These are phyloP conservation scores for Ophraella communa DNA, from an alignment of 2,888 invertebrate species.

Conservation along the genomic window DNA sequence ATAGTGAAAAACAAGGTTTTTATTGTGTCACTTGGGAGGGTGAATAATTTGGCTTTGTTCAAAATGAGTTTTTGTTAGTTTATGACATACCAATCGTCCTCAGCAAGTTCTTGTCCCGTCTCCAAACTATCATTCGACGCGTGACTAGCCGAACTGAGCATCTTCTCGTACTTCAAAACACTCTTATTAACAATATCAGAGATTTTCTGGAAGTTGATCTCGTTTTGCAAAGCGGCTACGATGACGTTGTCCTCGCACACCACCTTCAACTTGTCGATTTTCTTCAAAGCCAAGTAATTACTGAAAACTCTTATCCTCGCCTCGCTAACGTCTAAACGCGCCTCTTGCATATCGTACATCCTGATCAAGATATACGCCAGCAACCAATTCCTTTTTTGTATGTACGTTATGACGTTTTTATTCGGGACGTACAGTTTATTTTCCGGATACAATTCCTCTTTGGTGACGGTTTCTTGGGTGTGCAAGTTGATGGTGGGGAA, in stretches of 20 bases:
- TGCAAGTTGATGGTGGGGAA: slow-evolving; percentile 70
- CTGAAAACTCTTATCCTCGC: slow-evolving; percentile 66
- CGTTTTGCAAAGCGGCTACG: slow-evolving; percentile 65
- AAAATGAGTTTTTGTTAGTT: too few species aligned
- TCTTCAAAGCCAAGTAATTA: slow-evolving; percentile 66
- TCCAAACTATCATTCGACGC: slow-evolving; percentile 48
- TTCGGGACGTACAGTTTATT: slow-evolving; percentile 58
- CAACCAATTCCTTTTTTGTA: slow-evolving; percentile 72
- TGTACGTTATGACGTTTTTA: slow-evolving; percentile 66
- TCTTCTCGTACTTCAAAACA: slow-evolving; percentile 42
- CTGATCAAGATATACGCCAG: slow-evolving; percentile 72
- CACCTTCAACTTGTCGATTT: slow-evolving; percentile 64
- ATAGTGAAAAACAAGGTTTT: too few species aligned
- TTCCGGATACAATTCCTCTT: slow-evolving; percentile 60
- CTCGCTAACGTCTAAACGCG: slow-evolving; percentile 60
- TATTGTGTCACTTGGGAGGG: too few species aligned
- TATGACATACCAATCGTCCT: slow-evolving; percentile 48
- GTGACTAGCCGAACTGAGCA: slow-evolving; percentile 32
- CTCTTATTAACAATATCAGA: slow-evolving; percentile 60
- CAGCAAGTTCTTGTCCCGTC: slow-evolving; percentile 51
- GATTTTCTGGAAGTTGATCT: slow-evolving; percentile 63
- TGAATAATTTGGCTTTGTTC: too few species aligned
- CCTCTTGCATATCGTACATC: slow-evolving; percentile 65
- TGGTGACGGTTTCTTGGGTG: slow-evolving; percentile 60
- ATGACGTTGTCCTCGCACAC: slow-evolving; percentile 67